Evolutionary conservation across 2,888 invertebrate species (phyloP).

Genomic region (Drosophila fulvimacula): DNA sequence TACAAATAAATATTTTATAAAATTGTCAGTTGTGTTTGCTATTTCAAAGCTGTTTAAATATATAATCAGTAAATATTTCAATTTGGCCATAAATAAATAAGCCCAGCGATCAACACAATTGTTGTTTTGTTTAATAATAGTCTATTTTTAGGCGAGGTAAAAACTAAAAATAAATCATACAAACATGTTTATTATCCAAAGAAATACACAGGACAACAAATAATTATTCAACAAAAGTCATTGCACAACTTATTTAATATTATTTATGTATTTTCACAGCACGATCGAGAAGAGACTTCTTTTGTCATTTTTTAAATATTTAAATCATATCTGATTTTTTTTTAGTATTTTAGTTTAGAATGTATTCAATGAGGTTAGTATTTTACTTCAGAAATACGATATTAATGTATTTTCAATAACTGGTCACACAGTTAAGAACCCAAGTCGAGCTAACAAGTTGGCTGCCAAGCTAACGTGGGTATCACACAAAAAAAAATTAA

Average conservation of each 20-base stretch:
- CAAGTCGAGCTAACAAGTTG: conserved; percentile 56
- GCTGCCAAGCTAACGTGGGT: conserved; percentile 28
- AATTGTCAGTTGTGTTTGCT: neutral
- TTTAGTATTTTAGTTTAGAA: neutral
- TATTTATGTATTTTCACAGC: neutral
- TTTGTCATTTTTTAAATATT: neutral
- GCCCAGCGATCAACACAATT: neutral
- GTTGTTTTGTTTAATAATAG: conserved; percentile 3
- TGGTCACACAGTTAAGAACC: conserved; percentile 38
- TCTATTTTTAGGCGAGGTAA: conserved; percentile 6
- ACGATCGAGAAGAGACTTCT: neutral
- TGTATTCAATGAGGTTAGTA: neutral
- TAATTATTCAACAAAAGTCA: too few species aligned
- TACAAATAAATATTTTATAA: neutral
- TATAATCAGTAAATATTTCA: conserved; percentile 6
- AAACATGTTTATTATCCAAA: neutral
- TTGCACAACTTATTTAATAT: too few species aligned
- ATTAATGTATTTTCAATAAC: neutral
- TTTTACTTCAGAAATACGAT: neutral
- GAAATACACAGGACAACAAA: neutral
- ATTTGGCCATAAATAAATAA: conserved; percentile 4
- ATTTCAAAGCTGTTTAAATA: conserved; percentile 10
- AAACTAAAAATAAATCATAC: neutral
- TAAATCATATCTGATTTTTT: neutral
- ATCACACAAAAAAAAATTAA: conserved; percentile 15